Percentiles rank a stretch among this genome's conserved stretches.
Conservation (phyloP, 1,140 invertebrate genomes). For the Idris sp. region DNA sequence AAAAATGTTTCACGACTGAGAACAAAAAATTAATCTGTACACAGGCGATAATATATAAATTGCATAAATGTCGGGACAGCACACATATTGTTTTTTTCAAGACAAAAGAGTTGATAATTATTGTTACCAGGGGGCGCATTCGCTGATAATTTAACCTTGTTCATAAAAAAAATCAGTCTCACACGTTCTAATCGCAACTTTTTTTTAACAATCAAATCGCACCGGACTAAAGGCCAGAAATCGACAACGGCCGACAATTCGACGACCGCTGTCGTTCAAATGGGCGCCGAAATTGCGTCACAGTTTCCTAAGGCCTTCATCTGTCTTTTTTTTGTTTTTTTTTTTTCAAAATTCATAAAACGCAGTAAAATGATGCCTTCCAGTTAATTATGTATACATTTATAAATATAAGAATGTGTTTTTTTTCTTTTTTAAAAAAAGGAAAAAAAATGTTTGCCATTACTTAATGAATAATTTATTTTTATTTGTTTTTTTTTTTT, state of each 20-base stretch:
- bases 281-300: conserved; percentile 3
- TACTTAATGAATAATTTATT: no score
- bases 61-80: not conserved
- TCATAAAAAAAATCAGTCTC: conserved; percentile 76
- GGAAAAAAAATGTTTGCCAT: no score
- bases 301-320: conserved; percentile 29
- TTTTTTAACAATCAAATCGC: conserved; percentile 56
- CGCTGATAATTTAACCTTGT: conserved; percentile 42
- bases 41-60: conserved; percentile 21
- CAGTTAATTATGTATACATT: no score
- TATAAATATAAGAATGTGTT: no score
- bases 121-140: conserved; percentile 27
- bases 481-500: no score
- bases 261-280: no score
- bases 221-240: conserved; percentile 45
- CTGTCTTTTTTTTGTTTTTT: no score
- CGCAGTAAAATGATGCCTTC: no score
- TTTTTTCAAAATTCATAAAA: no score
- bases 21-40: conserved; percentile 57
- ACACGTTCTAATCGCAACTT: conserved; percentile 63
- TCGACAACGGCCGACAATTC: not conserved
- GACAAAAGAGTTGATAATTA: conserved; percentile 15
- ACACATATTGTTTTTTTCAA: conserved; percentile 20
- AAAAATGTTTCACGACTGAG: conserved; percentile 37
- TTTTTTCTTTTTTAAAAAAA: no score